Evolutionary conservation across 2,888 invertebrate species (phyloP).

Genomic region (Craniophora ligustri): DNA sequence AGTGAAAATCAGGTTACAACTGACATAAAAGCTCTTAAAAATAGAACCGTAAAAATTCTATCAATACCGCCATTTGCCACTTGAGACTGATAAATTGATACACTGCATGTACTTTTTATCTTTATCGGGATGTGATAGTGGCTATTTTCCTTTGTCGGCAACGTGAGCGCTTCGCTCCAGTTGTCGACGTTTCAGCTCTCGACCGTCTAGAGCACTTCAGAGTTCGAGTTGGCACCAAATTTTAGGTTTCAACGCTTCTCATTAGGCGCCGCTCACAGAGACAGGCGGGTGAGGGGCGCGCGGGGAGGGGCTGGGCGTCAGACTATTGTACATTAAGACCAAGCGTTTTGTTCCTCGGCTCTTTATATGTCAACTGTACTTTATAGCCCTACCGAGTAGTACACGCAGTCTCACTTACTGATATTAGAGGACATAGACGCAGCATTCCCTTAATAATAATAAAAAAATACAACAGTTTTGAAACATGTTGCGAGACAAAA

Average conservation of each 20-base stretch:
- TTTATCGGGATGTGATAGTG: constrained; percentile 54
- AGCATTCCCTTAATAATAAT: constrained; percentile 21
- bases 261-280: constrained; percentile 77
- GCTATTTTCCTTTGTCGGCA: constrained; percentile 52
- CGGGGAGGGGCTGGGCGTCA: constrained; percentile 52
- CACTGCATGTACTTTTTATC: constrained; percentile 46
- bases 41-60: constrained; percentile 72
- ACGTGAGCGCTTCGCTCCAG: constrained; percentile 44
- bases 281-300: constrained; percentile 50
- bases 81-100: constrained; percentile 57
- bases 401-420: constrained; percentile 65
- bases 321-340: constrained; percentile 77
- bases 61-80: constrained; percentile 74
- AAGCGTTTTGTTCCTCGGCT: constrained; percentile 76
- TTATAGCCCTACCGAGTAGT: constrained; percentile 37
- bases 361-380: constrained; percentile 64
- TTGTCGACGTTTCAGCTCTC: constrained; percentile 66
- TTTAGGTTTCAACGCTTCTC: constrained; percentile 86
- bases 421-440: constrained; percentile 61
- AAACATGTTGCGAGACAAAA: constrained; percentile 14
- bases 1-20: constrained; percentile 65
- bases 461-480: constrained; percentile 5
- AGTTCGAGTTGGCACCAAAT: constrained; percentile 87
- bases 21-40: constrained; percentile 68
- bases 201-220: constrained; percentile 75